Base-by-base conservation (phyloP, 2,888 invertebrate genomes). In the Coelinius sp. region DNA sequence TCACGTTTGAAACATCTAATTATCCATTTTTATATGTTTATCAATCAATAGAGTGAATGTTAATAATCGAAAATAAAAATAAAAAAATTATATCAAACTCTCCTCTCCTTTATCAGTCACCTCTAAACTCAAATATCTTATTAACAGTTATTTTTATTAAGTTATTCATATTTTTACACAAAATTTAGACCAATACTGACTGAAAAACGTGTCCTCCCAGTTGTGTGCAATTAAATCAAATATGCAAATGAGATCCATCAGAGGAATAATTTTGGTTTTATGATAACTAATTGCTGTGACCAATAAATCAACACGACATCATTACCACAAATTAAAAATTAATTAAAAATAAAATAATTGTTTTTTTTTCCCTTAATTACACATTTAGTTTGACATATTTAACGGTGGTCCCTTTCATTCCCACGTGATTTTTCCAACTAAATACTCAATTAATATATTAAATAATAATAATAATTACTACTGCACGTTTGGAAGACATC, bases 131-230 rank as follows among this genome's bases (percentile, higher is more conserved):
- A 27, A n/a, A n/a, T 41, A 5, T 17, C 17, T 14, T 27, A 24
- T 53, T 27, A 53, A 53, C 53, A 53, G 53, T 53, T 53, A 25
- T 25, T 53, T 53, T 27, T 53, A 49, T 49, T 49, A 49, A 49
- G 17, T 49, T 8, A 8, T 31, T 31, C 22, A 49, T 53, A 12
- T 7, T n/a, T 53, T 53, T 25, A 25, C 53, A 25, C n/a, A n/a
- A 25, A 53, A 25, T 53, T 24, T 2, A 12, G 53, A 53, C n/a
- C 10, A 12, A 25, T 53, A 41, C 41, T 41, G 41, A 41, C 4
- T n/a, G 41, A 35, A 35, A 7, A 10, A 35, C 6, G 35, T 6
- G n/a, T 5, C n/a, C 41, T 41, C 1, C 41, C n/a, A 4, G 41
- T 41, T 41, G 41, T 10, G 41, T 41, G 41, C 41, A 35, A 35